Conservation (phyloP, 23 tunicate genomes). For the Trididemnum clinides region DNA sequence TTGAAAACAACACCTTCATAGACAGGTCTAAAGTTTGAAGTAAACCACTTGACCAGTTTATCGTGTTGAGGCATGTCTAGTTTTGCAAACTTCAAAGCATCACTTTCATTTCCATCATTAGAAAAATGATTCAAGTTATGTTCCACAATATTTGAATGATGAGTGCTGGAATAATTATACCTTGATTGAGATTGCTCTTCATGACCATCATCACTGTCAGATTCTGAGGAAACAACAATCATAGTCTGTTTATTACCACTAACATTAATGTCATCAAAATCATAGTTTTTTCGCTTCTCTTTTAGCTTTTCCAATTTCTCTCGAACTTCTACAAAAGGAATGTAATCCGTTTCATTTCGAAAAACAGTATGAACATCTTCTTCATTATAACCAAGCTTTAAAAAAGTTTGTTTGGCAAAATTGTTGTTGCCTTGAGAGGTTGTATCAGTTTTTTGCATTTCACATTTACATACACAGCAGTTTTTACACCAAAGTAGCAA, state of each 20-base stretch:
- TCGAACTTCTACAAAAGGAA: neutral
- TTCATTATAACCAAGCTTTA: neutral
- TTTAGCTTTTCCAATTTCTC: neutral
- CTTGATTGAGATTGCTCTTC: neutral
- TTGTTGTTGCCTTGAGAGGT: no score
- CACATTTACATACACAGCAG: no score
- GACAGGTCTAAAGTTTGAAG: neutral
- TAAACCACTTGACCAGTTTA: neutral
- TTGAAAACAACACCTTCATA: conserved; percentile 6
- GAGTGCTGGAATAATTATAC: neutral
- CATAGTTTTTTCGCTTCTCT: neutral
- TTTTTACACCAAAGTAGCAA: no score
- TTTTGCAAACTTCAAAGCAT: neutral
- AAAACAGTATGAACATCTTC: conserved; percentile 17
- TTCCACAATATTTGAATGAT: neutral
- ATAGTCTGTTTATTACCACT: neutral
- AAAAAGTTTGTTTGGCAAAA: neutral
- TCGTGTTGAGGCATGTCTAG: neutral
- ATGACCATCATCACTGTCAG: neutral
- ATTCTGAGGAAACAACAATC: neutral
- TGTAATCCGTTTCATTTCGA: neutral
- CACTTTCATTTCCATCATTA: neutral
- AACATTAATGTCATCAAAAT: neutral
- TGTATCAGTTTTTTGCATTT: no score
- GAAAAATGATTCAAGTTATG: neutral